phyloP scores from a whole-genome alignment of 2,797 vertebrate genomes.

The Cryptoblepharus egeriae region DNA sequence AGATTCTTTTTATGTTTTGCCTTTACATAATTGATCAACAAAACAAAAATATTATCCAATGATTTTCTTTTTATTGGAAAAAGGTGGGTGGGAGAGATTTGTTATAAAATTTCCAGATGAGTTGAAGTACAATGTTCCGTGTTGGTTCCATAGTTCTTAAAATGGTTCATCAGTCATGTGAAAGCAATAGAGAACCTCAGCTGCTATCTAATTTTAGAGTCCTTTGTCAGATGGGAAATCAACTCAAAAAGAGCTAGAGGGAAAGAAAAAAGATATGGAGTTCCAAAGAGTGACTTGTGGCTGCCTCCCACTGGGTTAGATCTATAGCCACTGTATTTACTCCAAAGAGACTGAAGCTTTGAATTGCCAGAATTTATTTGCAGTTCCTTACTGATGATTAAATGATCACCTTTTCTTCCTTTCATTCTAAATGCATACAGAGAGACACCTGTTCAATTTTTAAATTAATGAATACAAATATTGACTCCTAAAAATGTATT shows the following conservation, averaged over 20 bases:
- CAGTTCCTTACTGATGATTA: neutral
- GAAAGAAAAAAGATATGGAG: neutral
- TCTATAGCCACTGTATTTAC: neutral
- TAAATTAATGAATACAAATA: neutral
- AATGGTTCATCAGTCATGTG: neutral
- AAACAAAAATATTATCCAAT: fast-evolving
- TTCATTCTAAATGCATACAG: neutral
- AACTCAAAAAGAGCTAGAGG: neutral
- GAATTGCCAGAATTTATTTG: neutral
- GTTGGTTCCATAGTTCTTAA: fast-evolving
- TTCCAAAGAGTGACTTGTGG: neutral
- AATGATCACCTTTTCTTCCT: neutral
- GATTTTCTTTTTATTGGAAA: fast-evolving
- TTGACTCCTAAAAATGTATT: neutral
- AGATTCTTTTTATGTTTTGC: neutral
- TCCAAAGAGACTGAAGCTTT: neutral
- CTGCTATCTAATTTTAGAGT: neutral
- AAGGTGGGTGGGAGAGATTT: neutral
- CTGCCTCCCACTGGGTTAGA: neutral
- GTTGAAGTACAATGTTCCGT: constrained; percentile 3
- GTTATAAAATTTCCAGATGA: neutral
- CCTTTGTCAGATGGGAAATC: neutral
- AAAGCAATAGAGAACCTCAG: neutral
- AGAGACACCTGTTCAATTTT: neutral
- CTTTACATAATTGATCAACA: neutral